phyloP scores from a whole-genome alignment of 1,140 invertebrate species.

The Drosophila jambulina region DNA sequence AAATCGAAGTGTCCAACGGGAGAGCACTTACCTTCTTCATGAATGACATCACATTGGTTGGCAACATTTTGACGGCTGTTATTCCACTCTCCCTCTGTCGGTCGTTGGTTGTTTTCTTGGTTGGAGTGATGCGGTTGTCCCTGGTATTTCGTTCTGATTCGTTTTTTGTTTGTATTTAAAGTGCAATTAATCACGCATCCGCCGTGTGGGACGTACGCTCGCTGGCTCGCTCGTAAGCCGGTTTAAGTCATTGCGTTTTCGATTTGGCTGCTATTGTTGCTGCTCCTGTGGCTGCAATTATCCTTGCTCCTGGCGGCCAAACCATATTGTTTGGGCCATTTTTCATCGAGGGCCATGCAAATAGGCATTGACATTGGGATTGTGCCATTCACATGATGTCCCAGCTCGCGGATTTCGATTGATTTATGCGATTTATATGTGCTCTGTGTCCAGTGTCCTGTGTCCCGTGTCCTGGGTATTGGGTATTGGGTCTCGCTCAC shows the following conservation, averaged over 20 bases:
- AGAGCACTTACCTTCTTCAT: conserved; percentile 90
- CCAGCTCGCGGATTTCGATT: conserved; percentile 36
- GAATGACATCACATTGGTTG: conserved; percentile 92
- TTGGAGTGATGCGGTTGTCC: neutral
- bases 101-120: conserved; percentile 6
- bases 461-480: neutral
- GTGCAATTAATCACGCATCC: conserved; percentile 80
- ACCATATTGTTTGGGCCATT: conserved; percentile 58
- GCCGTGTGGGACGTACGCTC: conserved; percentile 31
- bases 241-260: conserved; percentile 38
- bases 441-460: neutral
- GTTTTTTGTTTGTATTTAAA: conserved; percentile 60
- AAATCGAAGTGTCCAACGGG: conserved; percentile 33
- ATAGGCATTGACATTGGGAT: conserved; percentile 69
- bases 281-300: conserved; percentile 38
- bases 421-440: conserved; percentile 55
- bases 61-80: conserved; percentile 88
- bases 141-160: conserved; percentile 1
- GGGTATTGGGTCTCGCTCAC: conserved; percentile 16
- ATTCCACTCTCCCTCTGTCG: neutral
- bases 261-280: conserved; percentile 38
- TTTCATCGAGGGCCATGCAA: conserved; percentile 70
- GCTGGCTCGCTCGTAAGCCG: conserved; percentile 34
- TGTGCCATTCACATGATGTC: conserved; percentile 61
- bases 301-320: conserved; percentile 28